phyloP scores from a whole-genome alignment of 2,797 vertebrate species.

The Acanthornis magna region DNA sequence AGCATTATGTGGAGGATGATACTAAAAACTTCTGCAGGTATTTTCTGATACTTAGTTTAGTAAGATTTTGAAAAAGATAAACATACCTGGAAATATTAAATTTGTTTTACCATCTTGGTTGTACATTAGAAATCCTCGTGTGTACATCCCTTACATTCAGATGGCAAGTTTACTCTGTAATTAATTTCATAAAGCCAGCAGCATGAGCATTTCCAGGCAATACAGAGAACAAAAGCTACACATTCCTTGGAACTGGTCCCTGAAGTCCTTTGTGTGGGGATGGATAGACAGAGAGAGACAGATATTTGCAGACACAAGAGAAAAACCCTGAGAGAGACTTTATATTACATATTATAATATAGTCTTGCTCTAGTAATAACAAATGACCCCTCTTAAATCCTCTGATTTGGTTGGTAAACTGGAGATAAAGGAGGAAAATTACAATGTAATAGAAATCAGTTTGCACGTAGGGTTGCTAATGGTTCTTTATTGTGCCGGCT shows the following conservation, averaged over 20 bases:
- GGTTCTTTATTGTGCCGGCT: background rate
- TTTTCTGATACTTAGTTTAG: background rate
- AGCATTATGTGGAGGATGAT: background rate
- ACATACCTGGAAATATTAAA: background rate
- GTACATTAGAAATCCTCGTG: background rate
- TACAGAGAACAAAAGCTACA: background rate
- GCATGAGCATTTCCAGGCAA: background rate
- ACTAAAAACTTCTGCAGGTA: background rate
- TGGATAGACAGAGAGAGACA: background rate
- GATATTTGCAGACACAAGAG: background rate
- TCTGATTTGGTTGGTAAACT: background rate
- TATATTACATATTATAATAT: background rate
- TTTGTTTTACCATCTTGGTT: background rate
- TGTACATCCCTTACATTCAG: background rate
- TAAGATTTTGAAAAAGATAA: background rate
- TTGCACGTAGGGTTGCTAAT: background rate
- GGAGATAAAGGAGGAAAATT: background rate
- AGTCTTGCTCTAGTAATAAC: background rate
- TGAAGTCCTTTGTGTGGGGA: background rate
- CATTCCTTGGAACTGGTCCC: conserved; percentile 8
- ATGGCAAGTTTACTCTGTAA: background rate
- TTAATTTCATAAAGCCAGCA: background rate
- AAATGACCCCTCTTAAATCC: background rate
- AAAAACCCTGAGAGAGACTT: background rate
- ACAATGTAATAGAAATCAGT: background rate